Conservation (phyloP, 2,113 vertebrate genomes). For the Acinonyx jubatus region DNA sequence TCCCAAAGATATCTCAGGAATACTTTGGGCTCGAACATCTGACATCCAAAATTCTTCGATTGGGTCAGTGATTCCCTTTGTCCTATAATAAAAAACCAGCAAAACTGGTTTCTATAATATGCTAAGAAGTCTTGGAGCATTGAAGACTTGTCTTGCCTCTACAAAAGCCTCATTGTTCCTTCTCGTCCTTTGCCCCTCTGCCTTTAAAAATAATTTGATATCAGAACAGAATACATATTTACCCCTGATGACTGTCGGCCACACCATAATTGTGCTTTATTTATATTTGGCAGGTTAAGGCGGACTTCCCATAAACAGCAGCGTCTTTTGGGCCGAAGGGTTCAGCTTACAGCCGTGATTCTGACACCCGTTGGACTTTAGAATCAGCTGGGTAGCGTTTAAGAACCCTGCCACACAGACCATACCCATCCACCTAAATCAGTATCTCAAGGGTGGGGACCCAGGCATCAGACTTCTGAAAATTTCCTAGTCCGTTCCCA, state of each 20-base stretch:
- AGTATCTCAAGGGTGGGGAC: background rate
- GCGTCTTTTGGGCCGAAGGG: background rate
- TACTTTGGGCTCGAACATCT: background rate
- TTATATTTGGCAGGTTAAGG: background rate
- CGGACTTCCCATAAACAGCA: background rate
- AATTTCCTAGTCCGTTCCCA: background rate
- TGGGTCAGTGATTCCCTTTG: conserved; percentile 45
- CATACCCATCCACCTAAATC: background rate
- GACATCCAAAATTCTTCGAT: conserved; percentile 24
- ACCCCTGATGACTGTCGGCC: background rate
- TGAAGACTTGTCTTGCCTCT: conserved; percentile 38
- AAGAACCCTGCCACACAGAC: background rate
- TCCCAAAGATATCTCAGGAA: background rate
- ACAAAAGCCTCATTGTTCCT: conserved; percentile 71
- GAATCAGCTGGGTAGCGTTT: background rate
- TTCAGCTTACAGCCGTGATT: background rate
- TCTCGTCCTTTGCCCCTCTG: conserved; percentile 33
- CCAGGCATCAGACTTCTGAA: background rate
- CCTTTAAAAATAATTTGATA: conserved; percentile 64
- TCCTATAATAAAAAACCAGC: conserved; percentile 69
- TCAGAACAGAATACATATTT: conserved; percentile 27
- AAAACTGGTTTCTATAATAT: conserved; percentile 68
- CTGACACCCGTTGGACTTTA: background rate
- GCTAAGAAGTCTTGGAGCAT: conserved; percentile 46
- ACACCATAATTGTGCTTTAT: background rate